Conservation (phyloP, 2,888 invertebrate genomes). For the Chloromyia formosa region DNA sequence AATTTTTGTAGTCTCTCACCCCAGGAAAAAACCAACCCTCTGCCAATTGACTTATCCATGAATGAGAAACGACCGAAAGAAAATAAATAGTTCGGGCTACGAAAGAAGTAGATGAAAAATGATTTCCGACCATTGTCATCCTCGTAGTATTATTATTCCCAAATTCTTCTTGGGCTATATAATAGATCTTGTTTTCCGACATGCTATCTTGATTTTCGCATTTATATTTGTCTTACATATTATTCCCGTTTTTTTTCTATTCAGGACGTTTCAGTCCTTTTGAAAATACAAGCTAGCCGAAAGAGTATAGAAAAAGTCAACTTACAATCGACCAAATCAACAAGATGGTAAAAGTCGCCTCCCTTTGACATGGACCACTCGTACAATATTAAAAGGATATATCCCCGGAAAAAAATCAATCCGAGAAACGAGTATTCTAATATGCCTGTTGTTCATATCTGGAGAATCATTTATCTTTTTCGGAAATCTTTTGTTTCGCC, state of each 20-base stretch:
- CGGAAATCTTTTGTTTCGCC: constrained; percentile 42
- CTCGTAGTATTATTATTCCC: constrained; percentile 42
- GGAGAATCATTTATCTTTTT: constrained; percentile 49
- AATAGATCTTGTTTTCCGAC: constrained; percentile 47
- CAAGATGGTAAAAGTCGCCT: constrained; percentile 28
- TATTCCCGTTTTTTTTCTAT: constrained; percentile 31
- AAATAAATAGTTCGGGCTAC: constrained; percentile 27
- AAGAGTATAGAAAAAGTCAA: constrained; percentile 21
- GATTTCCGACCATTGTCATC: constrained; percentile 47
- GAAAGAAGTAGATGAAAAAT: constrained; percentile 44
- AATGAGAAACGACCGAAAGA: constrained; percentile 9
- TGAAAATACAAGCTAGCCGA: constrained; percentile 13
- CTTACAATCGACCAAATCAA: constrained; percentile 35
- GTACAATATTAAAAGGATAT: neutral
- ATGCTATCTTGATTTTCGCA: constrained; percentile 48
- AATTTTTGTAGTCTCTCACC: constrained; percentile 46
- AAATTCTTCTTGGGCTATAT: constrained; percentile 30
- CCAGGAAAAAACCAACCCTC: neutral
- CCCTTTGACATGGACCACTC: constrained; percentile 9
- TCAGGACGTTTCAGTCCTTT: neutral
- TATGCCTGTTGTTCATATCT: constrained; percentile 40
- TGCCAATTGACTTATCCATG: neutral
- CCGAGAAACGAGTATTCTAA: constrained; percentile 4
- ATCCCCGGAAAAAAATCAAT: neutral
- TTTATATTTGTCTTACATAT: constrained; percentile 45